These are phyloP conservation scores for Cantharis rustica DNA, from an alignment of 2,888 invertebrate genomes.

Conservation along the genomic window DNA sequence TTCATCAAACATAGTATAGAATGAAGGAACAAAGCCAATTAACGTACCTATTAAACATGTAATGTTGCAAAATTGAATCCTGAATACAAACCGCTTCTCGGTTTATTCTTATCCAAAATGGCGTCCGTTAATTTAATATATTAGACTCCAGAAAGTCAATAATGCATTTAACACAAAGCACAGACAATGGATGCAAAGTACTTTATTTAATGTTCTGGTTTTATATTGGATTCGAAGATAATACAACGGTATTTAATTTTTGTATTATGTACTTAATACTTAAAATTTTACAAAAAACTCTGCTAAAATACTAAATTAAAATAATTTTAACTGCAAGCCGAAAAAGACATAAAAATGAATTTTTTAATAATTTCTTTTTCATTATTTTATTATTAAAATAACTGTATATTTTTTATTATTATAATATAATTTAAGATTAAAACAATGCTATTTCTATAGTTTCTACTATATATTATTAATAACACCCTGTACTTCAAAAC, in stretches of 20 bases:
- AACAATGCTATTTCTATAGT: neutral
- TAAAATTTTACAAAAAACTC: neutral
- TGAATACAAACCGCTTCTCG: constrained; percentile 13
- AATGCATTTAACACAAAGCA: constrained; percentile 32
- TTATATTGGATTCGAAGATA: constrained; percentile 11
- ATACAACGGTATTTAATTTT: neutral
- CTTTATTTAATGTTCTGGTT: constrained; percentile 22
- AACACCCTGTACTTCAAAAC: neutral
- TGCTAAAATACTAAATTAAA: neutral
- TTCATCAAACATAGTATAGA: constrained; percentile 15
- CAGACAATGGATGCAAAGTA: constrained; percentile 34
- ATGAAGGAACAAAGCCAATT: constrained; percentile 27
- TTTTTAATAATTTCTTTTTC: neutral
- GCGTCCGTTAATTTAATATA: constrained; percentile 32
- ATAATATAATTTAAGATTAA: too few species aligned
- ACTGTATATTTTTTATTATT: too few species aligned
- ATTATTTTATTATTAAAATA: too few species aligned
- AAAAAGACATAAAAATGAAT: too few species aligned
- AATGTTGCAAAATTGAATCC: constrained; percentile 27
- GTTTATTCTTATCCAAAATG: constrained; percentile 28
- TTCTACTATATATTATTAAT: neutral
- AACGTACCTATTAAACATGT: constrained; percentile 27
- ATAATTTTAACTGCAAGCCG: too few species aligned
- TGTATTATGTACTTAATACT: neutral
- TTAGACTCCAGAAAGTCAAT: constrained; percentile 34